A percentile compares a stretch with the other conserved stretches of the same genome.
phyloP scores from a whole-genome alignment of 1,140 invertebrate genomes.

The Tyrophagus putrescentiae region DNA sequence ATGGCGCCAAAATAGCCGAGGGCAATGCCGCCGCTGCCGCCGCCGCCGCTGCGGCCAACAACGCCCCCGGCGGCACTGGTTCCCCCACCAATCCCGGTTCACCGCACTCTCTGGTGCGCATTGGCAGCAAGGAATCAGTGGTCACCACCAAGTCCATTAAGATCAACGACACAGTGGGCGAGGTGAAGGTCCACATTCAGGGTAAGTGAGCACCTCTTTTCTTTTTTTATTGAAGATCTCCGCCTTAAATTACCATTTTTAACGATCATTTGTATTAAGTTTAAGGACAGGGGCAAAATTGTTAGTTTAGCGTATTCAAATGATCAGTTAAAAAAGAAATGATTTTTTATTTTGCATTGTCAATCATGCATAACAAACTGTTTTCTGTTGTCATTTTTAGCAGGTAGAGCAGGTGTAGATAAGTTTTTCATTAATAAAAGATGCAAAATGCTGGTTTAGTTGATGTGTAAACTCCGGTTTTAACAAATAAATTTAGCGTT shows the following conservation, averaged over 20 bases:
- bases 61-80: not conserved
- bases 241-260: not conserved
- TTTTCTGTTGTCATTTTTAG: no score
- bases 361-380: no score
- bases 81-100: not conserved
- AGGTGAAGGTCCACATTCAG: slow-evolving; percentile 22
- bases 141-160: not conserved
- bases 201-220: not conserved
- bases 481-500: no score
- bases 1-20: not conserved
- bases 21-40: not conserved
- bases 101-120: not conserved
- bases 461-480: no score
- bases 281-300: no score
- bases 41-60: not conserved
- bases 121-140: not conserved
- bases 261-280: no score
- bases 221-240: not conserved
- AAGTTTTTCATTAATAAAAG: no score
- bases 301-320: no score
- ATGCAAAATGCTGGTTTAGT: no score
- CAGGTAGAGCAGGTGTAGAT: no score
- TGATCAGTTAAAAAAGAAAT: no score
- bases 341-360: no score
- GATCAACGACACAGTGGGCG: slow-evolving; percentile 4